Conservation (phyloP, 2,113 vertebrate genomes). For the Pelodiscus sinensis region DNA sequence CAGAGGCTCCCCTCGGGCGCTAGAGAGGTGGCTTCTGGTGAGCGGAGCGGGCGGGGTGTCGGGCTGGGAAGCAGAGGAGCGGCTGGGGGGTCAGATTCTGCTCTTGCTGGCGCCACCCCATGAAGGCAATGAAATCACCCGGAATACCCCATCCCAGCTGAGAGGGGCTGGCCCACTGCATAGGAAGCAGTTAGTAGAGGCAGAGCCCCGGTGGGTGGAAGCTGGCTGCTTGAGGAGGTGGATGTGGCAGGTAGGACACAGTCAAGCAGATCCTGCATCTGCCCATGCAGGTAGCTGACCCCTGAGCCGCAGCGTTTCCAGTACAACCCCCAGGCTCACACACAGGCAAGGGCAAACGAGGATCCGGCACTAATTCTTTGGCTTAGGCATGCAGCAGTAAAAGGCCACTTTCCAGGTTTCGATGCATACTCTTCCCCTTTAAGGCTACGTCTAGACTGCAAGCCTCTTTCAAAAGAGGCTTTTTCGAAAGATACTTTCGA, state of each 20-base stretch:
- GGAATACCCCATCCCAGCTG: accelerated
- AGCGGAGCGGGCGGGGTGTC: not conserved
- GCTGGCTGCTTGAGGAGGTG: accelerated
- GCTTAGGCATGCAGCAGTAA: not conserved
- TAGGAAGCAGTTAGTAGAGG: accelerated
- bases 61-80: not conserved
- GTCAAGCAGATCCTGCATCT: not conserved
- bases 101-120: not conserved
- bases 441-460: no score
- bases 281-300: not conserved
- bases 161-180: accelerated
- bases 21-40: not conserved
- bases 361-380: accelerated
- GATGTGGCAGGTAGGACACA: not conserved
- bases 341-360: accelerated
- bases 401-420: not conserved
- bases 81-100: not conserved
- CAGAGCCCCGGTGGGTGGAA: not conserved
- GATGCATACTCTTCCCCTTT: not conserved
- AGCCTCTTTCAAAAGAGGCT: no score
- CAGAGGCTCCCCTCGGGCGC: not conserved
- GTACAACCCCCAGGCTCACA: accelerated
- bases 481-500: no score
- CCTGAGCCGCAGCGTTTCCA: accelerated
- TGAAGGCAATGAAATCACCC: not conserved